Conservation (phyloP, 2,797 vertebrate genomes). For the Glyptemys insculpta region DNA sequence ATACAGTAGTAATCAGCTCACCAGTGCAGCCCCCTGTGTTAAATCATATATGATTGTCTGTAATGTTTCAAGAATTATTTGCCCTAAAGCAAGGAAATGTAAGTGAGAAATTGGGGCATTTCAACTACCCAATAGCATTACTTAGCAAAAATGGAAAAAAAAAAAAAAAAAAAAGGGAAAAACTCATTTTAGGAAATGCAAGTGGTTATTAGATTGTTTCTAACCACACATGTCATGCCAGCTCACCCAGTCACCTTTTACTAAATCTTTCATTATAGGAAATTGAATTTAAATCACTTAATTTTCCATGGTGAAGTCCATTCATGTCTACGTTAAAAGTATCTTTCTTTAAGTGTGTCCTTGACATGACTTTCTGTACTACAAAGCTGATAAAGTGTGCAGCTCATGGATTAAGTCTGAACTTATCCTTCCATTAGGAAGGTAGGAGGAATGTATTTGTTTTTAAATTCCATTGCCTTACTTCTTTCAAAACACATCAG, state of each 20-base stretch:
- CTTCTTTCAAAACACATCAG: neutral
- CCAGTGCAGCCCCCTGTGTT: neutral
- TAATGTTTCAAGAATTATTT: neutral
- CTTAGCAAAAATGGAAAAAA: neutral
- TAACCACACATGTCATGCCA: neutral
- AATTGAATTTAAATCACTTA: neutral
- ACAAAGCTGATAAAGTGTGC: neutral
- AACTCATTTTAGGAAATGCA: neutral
- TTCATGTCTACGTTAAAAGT: neutral
- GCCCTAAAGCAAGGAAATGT: neutral
- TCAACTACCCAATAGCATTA: neutral
- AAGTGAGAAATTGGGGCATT: neutral
- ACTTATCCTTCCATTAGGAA: neutral
- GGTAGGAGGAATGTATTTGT: neutral
- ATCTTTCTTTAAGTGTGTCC: neutral
- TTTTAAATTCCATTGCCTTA: neutral
- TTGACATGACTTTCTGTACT: neutral
- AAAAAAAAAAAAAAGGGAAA: neutral
- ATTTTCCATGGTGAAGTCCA: constrained; percentile 1
- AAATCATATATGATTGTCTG: neutral
- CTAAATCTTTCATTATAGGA: neutral
- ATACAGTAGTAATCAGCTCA: neutral
- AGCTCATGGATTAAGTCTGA: accelerated
- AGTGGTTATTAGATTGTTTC: neutral
- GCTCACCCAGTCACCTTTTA: neutral